These are phyloP conservation scores for Coryphaenoides rupestris DNA, from an alignment of 2,113 vertebrate genomes.

Conservation along the genomic window DNA sequence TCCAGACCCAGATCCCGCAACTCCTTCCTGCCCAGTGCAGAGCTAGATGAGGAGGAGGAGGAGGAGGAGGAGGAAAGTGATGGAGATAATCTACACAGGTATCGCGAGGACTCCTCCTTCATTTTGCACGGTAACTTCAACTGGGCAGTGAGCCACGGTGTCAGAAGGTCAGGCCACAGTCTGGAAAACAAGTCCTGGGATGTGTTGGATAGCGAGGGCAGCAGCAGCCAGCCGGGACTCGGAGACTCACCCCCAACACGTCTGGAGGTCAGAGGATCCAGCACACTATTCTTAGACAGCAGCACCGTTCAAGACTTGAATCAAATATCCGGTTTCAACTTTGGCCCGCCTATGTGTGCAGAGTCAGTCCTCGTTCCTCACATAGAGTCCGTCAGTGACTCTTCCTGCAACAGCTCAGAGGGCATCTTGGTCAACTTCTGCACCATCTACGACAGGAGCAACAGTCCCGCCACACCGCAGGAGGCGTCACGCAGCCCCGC, in stretches of 20 bases:
- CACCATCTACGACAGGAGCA: slow-evolving; percentile 88
- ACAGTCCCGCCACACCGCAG: slow-evolving; percentile 74
- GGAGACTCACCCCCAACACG: slow-evolving; percentile 65
- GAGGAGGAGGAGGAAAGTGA: slow-evolving; percentile 70
- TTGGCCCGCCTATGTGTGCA: slow-evolving; percentile 71
- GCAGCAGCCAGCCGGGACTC: slow-evolving; percentile 52
- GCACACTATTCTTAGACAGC: slow-evolving; percentile 16
- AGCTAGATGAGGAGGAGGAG: slow-evolving; percentile 65
- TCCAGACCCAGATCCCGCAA: slow-evolving; percentile 72
- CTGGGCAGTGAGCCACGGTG: slow-evolving; percentile 52
- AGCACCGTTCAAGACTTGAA: slow-evolving; percentile 74
- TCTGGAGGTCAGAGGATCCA: slow-evolving; percentile 58
- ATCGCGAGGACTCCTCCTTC: slow-evolving; percentile 79
- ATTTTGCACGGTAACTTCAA: slow-evolving; percentile 78
- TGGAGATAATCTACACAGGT: slow-evolving; percentile 67
- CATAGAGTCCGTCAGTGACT: slow-evolving; percentile 83
- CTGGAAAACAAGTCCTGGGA: slow-evolving; percentile 59
- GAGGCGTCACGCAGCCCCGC: slow-evolving; percentile 80
- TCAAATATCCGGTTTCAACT: slow-evolving; percentile 68
- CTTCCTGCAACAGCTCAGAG: slow-evolving; percentile 91
- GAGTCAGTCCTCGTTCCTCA: slow-evolving; percentile 76
- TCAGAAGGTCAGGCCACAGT: slow-evolving; percentile 39
- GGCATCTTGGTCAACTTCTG: slow-evolving; percentile 92
- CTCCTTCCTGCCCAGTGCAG: slow-evolving; percentile 79
- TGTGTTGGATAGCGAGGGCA: slow-evolving; percentile 62